Base-by-base conservation (phyloP, 2,888 invertebrate species). In the Oscheius myriophilus region DNA sequence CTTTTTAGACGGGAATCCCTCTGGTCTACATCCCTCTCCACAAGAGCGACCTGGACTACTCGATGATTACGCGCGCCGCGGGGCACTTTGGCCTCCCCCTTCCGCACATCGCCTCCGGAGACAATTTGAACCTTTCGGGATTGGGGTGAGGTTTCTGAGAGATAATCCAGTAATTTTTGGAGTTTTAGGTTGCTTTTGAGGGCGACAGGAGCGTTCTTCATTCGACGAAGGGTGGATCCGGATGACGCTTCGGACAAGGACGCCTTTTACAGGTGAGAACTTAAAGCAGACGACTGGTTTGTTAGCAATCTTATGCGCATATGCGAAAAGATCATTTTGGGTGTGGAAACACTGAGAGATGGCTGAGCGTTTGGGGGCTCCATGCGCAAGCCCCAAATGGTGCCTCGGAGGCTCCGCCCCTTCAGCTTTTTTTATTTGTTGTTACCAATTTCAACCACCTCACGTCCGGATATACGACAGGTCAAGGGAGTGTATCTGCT, bases 141-240 rank as follows among this genome's bases (percentile, higher is more conserved):
- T 94, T 95, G 87, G 93, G 94, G 91, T 93, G 82, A n/a, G n/a
- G 12, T 61, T 6, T n/a, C 18, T 43, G 16, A 25, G 64, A 53
- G n/a, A n/a, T 9, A 41, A 11, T 62, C 11, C n/a, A n/a, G n/a
- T n/a, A n/a, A n/a, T n/a, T n/a, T n/a, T n/a, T n/a, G n/a, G n/a
- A n/a, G 42, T 52, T 76, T 23, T 82, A 94, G 94, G 23, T 91
- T 92, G 88, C 89, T 96, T 76, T 89, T 97, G 75, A 91, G 93
- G 67, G 93, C 94, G 0, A 91, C 96, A 16, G 97, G 97, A 1
- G 96, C 95, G 0, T 97, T 96, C 88, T 97, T 93, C 88, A 96
- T 97, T 76, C 92, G 94, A 83, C 91, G 96, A 11, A 91, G 93
- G 73, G 91, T 95, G 49, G 95, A 96, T 86, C 91, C 91, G 0